Evolutionary conservation across 2,113 vertebrate genomes (phyloP).

Genomic region (Centropus bengalensis): DNA sequence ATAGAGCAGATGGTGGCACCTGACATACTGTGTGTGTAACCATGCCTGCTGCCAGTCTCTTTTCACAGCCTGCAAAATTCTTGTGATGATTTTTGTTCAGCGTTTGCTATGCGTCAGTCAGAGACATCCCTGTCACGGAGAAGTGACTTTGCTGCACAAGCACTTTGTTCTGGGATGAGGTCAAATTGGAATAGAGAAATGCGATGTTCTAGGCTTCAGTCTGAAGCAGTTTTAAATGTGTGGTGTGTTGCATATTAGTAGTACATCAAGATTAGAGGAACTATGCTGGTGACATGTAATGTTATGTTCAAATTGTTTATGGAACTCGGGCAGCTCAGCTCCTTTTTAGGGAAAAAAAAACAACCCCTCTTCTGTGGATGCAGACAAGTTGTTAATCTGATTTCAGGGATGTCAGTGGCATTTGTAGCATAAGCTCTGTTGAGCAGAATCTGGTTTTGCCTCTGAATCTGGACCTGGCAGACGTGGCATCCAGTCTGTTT

Average conservation of each 20-base stretch:
- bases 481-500: neutral
- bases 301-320: neutral
- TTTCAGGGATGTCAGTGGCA: neutral
- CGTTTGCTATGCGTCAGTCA: neutral
- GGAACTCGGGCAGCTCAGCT: neutral
- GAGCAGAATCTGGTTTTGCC: neutral
- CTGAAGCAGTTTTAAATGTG: neutral
- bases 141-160: neutral
- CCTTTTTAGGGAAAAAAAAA: neutral
- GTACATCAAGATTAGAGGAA: neutral
- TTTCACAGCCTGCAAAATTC: neutral
- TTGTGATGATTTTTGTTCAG: neutral
- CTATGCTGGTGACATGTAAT: neutral
- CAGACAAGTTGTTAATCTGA: neutral
- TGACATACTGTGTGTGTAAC: fast-evolving
- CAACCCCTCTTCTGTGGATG: neutral
- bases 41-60: neutral
- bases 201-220: neutral
- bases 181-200: neutral
- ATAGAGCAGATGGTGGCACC: neutral
- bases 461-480: neutral
- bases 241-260: neutral
- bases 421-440: neutral
- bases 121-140: neutral
- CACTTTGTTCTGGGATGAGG: neutral